These are phyloP conservation scores for Masticophis lateralis DNA, from an alignment of 2,797 vertebrate genomes.

Conservation along the genomic window DNA sequence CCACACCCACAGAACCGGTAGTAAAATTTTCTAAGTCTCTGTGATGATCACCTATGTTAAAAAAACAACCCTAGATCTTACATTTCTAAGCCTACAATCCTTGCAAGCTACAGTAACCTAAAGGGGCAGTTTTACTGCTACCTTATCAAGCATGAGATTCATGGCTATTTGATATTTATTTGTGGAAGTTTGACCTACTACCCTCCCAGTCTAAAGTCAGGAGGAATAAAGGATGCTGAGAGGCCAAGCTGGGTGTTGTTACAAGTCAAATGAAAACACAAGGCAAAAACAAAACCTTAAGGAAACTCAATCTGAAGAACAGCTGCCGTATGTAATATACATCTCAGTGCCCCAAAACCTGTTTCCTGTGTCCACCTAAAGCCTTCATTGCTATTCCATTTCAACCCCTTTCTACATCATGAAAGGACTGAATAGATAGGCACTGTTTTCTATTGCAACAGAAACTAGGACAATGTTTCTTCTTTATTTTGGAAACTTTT, in stretches of 20 bases:
- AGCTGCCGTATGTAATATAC: not conserved
- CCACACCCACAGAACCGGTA: too few relatives aligned
- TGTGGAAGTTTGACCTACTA: conserved; percentile 21
- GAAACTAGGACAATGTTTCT: not conserved
- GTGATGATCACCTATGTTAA: not conserved
- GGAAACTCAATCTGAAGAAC: not conserved
- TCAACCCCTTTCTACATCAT: not conserved
- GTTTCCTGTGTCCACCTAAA: not conserved
- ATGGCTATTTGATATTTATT: not conserved
- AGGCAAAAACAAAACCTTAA: conserved; percentile 21
- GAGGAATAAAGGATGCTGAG: conserved; percentile 25
- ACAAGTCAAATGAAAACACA: not conserved
- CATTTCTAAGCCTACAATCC: not conserved
- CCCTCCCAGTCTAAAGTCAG: fast-evolving
- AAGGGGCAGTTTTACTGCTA: conserved; percentile 29
- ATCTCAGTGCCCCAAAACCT: not conserved
- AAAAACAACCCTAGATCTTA: not conserved
- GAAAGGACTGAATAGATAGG: not conserved
- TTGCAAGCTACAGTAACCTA: not conserved
- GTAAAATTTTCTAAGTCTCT: not conserved
- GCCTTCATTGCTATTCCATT: not conserved
- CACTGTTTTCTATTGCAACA: not conserved
- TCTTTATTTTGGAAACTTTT: not conserved
- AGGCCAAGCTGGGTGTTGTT: not conserved
- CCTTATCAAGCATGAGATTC: conserved; percentile 9